A percentile compares a stretch with the other conserved stretches of the same genome.
These are phyloP conservation scores for Microtus oregoni DNA, from an alignment of 2,113 vertebrate genomes.

Conservation along the genomic window DNA sequence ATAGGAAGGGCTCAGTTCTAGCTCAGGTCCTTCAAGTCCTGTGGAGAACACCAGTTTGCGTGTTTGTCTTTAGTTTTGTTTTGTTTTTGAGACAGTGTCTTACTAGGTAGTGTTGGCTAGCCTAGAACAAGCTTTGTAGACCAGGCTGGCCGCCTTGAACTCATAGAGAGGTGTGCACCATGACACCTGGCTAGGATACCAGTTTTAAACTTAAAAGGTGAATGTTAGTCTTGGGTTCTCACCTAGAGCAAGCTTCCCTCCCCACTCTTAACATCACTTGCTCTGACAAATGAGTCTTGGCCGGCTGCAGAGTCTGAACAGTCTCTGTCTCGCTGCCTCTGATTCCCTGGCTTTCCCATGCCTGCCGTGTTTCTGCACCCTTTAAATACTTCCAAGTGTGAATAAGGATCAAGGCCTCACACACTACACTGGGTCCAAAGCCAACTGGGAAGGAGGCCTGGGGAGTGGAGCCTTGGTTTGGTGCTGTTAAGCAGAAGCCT, in stretches of 20 bases:
- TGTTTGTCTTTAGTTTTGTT: no score
- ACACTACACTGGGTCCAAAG: no score
- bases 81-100: no score
- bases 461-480: not conserved
- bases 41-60: no score
- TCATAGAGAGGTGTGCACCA: no score
- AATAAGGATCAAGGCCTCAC: not conserved
- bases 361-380: not conserved
- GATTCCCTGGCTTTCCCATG: not conserved
- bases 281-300: not conserved
- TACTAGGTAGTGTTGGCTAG: no score
- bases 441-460: not conserved
- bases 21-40: no score
- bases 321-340: not conserved
- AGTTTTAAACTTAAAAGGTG: not conserved
- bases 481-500: not conserved
- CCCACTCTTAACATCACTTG: not conserved
- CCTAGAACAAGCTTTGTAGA: no score
- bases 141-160: no score
- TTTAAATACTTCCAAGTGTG: conserved; percentile 1
- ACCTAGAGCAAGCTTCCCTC: not conserved
- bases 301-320: not conserved
- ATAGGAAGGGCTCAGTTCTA: no score
- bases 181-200: no score
- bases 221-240: not conserved